Base-by-base conservation (phyloP, 1,140 invertebrate genomes). In the Eufriesea mexicana region DNA sequence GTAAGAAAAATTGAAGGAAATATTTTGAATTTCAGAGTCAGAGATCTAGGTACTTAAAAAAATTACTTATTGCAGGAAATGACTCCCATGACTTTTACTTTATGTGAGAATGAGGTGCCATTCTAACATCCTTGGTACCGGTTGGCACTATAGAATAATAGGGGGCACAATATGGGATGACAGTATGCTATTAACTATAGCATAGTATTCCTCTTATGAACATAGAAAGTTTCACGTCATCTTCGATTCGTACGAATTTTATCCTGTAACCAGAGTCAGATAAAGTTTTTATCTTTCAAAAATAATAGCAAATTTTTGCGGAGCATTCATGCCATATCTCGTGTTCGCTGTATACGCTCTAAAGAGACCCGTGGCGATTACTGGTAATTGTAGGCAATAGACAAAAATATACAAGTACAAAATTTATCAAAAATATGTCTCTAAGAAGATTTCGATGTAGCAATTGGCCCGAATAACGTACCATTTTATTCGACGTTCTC, bases 11-110 rank as follows among this genome's bases (percentile, higher is more conserved):
- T 47, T 18, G 12, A 12, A 23, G 28, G 23, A 28, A 28, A 28
- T 62, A 49, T 49, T 75, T 16, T 4, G 35, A 35, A 35, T 35
- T 35, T 35, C 35, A 4, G 35, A 35, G 35, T 2, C 4, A 35
- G 4, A 35, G 35, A 35, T 35, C 35, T 4, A 8, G 45, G 23
- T 42, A 23, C 25, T 54, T 5, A 18, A 20, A 28, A 25, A 45
- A 57, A 23, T 49, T 10, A 5, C 8, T 5, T 16, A 9, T 71
- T 42, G 0, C n/a, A 66, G 28, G 51, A 49, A 54, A 75, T 68
- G 55, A 20, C 5, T 25, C 74, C 45, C 62, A 59, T 82, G 79
- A 76, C 73, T 82, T 42, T 75, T 76, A 59, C 23, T 80, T 82
- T 82, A 28, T 2, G 7, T 1, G 54, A 74, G 12, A 76, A 67